Percentiles rank a stretch among this genome's conserved stretches.
Evolutionary conservation across 2,888 invertebrate genomes (phyloP).

Genomic region (Rhopalosiphum nymphaeae): DNA sequence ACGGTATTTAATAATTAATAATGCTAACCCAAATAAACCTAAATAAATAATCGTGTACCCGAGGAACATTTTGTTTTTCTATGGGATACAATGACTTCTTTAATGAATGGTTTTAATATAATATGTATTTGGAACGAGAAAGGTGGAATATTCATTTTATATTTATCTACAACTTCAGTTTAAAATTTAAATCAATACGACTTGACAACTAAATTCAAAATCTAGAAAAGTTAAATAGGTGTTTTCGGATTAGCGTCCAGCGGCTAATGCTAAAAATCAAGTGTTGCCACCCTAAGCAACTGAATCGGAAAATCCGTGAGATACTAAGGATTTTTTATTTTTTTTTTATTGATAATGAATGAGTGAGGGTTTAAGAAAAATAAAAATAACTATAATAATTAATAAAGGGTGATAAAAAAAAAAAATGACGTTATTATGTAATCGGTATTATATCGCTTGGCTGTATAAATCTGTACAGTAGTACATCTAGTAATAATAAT

Average conservation of each 20-base stretch:
- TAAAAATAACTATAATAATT: background rate
- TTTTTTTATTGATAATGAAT: background rate
- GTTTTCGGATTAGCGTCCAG: background rate
- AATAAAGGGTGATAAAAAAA: background rate
- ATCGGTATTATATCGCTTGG: background rate
- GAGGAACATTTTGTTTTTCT: background rate
- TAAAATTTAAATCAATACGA: background rate
- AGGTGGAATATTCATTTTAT: background rate
- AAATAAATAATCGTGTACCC: background rate
- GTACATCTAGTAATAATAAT: background rate
- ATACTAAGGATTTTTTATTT: background rate
- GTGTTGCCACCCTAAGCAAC: background rate
- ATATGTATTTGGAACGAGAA: background rate
- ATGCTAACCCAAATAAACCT: background rate
- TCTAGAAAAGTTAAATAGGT: background rate
- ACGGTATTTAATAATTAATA: background rate
- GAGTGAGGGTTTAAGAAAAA: background rate
- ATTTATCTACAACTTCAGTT: background rate
- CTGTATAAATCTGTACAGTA: background rate
- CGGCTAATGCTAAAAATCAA: background rate
- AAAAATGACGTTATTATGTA: background rate
- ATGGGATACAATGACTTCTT: background rate
- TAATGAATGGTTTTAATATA: background rate
- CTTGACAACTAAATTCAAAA: background rate
- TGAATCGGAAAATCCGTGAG: background rate